Evolutionary conservation across 2,797 vertebrate species (phyloP).

Genomic region (Hapalemur alaotrensis): DNA sequence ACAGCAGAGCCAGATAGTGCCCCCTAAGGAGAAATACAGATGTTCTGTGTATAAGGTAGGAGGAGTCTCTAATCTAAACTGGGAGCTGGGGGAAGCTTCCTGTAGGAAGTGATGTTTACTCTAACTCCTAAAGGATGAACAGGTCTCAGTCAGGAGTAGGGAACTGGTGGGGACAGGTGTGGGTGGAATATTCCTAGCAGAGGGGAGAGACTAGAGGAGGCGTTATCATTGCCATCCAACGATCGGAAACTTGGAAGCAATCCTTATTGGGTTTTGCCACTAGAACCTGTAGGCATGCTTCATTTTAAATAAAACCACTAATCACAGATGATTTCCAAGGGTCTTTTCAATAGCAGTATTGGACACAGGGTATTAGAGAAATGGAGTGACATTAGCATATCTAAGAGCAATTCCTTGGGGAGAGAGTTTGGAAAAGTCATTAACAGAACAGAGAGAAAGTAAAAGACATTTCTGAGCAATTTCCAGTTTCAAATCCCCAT

Average conservation of each 20-base stretch:
- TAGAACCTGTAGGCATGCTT: not conserved
- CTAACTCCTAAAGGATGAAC: not conserved
- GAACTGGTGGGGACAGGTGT: rapidly evolving
- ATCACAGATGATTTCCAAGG: constrained; percentile 6
- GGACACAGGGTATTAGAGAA: not conserved
- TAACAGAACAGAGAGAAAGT: constrained; percentile 42
- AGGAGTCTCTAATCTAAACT: too few species aligned
- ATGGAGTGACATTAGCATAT: constrained; percentile 25
- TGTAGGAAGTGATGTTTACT: not conserved
- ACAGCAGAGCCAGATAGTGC: rapidly evolving
- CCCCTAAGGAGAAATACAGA: rapidly evolving
- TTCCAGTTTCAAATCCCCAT: constrained; percentile 50
- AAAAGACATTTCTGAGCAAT: constrained; percentile 56
- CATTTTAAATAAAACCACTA: constrained; percentile 7
- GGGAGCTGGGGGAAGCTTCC: not conserved
- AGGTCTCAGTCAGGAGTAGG: not conserved
- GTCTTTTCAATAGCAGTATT: not conserved
- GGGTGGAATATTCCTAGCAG: rapidly evolving
- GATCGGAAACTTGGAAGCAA: too few species aligned
- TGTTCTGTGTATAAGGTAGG: too few species aligned
- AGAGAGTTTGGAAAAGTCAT: constrained; percentile 54
- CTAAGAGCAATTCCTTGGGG: constrained; percentile 54
- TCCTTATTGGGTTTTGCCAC: not conserved
- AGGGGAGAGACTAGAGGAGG: rapidly evolving
- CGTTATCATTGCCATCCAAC: not conserved